Conservation (phyloP, 1,140 invertebrate genomes). For the Lucilia cuprina region DNA sequence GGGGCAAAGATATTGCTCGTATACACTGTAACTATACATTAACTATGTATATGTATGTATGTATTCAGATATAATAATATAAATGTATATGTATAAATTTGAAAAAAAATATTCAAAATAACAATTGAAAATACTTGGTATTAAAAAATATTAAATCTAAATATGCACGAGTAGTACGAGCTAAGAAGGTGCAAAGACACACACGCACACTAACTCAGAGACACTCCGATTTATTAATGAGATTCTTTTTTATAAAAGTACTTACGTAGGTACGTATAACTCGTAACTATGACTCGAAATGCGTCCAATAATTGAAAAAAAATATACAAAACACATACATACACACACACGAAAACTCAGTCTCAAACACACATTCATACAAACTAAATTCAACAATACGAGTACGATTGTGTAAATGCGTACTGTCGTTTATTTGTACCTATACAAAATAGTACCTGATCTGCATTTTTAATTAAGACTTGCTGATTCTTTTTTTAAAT, state of each 20-base stretch:
- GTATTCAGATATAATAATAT: neutral
- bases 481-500: conserved; percentile 26
- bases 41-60: neutral
- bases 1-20: neutral
- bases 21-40: conserved; percentile 12
- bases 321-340: no score
- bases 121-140: conserved; percentile 17
- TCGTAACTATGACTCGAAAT: conserved; percentile 11
- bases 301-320: neutral
- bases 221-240: neutral
- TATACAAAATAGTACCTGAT: conserved; percentile 25
- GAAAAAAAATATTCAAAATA: neutral
- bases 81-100: neutral
- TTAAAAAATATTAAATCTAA: conserved; percentile 15
- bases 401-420: conserved; percentile 34
- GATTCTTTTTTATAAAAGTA: neutral
- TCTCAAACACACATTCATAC: neutral
- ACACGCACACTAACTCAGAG: neutral
- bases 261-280: neutral
- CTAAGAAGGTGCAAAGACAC: neutral
- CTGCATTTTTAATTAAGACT: conserved; percentile 36
- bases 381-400: neutral
- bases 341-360: neutral
- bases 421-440: conserved; percentile 23
- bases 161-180: neutral